phyloP scores from a whole-genome alignment of 2,797 vertebrate species.

The Centroberyx gerrardi region DNA sequence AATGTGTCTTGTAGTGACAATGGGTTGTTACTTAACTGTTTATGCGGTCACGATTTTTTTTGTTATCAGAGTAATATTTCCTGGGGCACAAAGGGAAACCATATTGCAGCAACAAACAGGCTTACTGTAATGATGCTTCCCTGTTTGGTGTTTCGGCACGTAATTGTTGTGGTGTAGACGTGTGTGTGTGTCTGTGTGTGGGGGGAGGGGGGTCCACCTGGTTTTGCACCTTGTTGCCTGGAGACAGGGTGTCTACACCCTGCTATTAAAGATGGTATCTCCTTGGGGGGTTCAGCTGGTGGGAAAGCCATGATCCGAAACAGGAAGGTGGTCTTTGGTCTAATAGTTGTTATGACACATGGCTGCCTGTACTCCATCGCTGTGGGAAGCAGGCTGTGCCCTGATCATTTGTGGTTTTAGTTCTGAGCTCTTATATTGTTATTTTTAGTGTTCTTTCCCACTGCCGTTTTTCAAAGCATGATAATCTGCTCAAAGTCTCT shows the following conservation, averaged over 20 bases:
- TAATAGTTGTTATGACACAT: constrained; percentile 74
- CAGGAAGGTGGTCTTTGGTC: constrained; percentile 70
- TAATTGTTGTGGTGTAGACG: constrained; percentile 62
- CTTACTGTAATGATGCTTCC: constrained; percentile 46
- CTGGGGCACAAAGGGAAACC: constrained; percentile 36
- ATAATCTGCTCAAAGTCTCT: constrained; percentile 42
- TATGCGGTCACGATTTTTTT: constrained; percentile 37
- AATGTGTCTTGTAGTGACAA: constrained; percentile 10
- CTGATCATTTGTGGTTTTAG: constrained; percentile 54
- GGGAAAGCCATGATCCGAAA: constrained; percentile 57
- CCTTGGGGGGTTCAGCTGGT: constrained; percentile 40
- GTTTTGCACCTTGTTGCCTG: constrained; percentile 53
- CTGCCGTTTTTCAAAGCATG: constrained; percentile 28
- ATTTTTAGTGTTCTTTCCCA: constrained; percentile 35
- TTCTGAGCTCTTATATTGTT: constrained; percentile 50
- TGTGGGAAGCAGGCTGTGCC: constrained; percentile 58
- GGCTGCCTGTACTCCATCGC: constrained; percentile 31
- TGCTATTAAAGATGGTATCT: constrained; percentile 46
- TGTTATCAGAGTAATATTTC: constrained; percentile 17
- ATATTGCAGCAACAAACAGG: constrained; percentile 38
- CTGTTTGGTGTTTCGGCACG: constrained; percentile 37
- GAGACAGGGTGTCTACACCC: constrained; percentile 56
- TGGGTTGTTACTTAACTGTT: constrained; percentile 44
- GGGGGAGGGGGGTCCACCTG: constrained; percentile 28
- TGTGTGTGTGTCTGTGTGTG: not conserved